phyloP scores from a whole-genome alignment of 1,140 invertebrate genomes.

The Plectus sambesii region DNA sequence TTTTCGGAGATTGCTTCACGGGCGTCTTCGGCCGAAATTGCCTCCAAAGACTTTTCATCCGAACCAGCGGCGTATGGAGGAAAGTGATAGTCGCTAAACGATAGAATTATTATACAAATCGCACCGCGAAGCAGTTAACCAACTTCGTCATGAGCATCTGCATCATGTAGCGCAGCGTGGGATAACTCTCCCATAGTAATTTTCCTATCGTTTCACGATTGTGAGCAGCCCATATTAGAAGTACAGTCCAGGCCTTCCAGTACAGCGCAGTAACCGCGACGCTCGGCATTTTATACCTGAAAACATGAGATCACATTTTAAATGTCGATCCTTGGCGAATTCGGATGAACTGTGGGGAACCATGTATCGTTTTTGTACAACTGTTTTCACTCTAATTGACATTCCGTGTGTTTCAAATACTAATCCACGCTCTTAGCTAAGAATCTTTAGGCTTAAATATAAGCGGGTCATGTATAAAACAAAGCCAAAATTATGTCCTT shows the following conservation, averaged over 20 bases:
- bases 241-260: slow-evolving; percentile 84
- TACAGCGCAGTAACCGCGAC: slow-evolving; percentile 80
- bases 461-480: too few species aligned
- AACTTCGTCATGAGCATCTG: slow-evolving; percentile 94
- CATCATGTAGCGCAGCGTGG: slow-evolving; percentile 78
- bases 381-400: too few species aligned
- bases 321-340: too few species aligned
- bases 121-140: slow-evolving; percentile 32
- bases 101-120: slow-evolving; percentile 12
- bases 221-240: slow-evolving; percentile 76
- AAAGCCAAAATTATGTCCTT: too few species aligned
- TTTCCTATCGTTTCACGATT: slow-evolving; percentile 74
- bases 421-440: too few species aligned
- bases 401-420: too few species aligned
- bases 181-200: slow-evolving; percentile 67
- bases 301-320: too few species aligned
- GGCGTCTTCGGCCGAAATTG: slow-evolving; percentile 56
- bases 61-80: slow-evolving; percentile 59
- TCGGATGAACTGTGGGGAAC: too few species aligned
- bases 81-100: slow-evolving; percentile 58
- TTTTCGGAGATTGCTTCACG: slow-evolving; percentile 56
- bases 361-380: too few species aligned
- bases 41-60: slow-evolving; percentile 54
- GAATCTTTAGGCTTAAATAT: too few species aligned
- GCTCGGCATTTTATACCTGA: too few species aligned